Evolutionary conservation across 2,888 invertebrate species (phyloP), one percentile per base, ranked within the genome.

Genomic region (Notodonta ziczac): DNA sequence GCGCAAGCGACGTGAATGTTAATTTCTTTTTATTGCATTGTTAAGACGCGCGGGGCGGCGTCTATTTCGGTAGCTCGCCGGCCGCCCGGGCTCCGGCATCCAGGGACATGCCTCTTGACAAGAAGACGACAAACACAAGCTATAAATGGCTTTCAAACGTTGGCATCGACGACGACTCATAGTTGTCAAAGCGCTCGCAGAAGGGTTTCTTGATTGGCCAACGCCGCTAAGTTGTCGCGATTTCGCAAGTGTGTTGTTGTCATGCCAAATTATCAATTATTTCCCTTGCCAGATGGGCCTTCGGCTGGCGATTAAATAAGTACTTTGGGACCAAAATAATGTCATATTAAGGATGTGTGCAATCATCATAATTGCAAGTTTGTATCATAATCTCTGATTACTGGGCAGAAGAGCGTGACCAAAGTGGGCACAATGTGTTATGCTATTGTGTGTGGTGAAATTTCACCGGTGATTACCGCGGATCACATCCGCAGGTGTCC

Each of bases 1-100:
- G 86, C 84, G 85, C 87, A 87, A 84, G 87, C 88, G 83, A 82
- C 91, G 87, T 89, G 85, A 83, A 87, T 91, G 91, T 93, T 91
- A 86, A 92, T 92, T 92, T 93, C 93, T 93, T 93, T 93, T 93
- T 93, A 93, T 93, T 93, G 91, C 93, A 93, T 93, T 93, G 93
- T 93, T 91, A 92, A 92, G 91, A 84, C 87, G 89, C 88, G 80
- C 88, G 88, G 86, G 89, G 86, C 85, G 83, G 85, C 69, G 72
- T 86, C 91, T 93, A 93, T 93, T 93, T 93, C 78, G 66, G 93
- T 88, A 85, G 92, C 90, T 91, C 86, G 87, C 80, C 82, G 85
- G 80, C 85, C 85, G 91, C 88, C 90, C 91, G 90, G 91, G 91
- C 89, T 72, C 73, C 77, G 87, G 84, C 88, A 86, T 86, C 89